Percentiles rank a stretch among this genome's conserved stretches.
phyloP scores from a whole-genome alignment of 2,888 invertebrate genomes.

The Euspilapteryx auroguttella region DNA sequence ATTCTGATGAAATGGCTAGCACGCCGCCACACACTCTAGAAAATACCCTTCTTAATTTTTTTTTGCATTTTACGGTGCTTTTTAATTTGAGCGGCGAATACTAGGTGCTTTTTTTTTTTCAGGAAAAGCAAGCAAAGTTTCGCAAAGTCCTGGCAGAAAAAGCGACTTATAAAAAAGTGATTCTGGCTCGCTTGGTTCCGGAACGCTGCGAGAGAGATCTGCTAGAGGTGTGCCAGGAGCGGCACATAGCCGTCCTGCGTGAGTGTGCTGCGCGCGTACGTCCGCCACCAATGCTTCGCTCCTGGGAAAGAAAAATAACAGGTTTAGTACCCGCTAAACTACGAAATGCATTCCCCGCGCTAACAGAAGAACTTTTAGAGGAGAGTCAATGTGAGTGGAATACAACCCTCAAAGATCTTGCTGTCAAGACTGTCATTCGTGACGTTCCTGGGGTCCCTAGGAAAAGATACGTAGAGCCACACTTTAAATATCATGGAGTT shows the following conservation, averaged over 20 bases:
- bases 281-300: constrained; percentile 63
- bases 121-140: constrained; percentile 15
- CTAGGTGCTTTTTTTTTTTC: too few species aligned
- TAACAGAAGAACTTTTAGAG: constrained; percentile 52
- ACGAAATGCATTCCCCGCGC: constrained; percentile 54
- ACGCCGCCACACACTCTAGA: too few species aligned
- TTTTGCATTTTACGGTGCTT: too few species aligned
- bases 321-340: constrained; percentile 56
- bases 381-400: constrained; percentile 64
- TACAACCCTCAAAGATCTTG: constrained; percentile 61
- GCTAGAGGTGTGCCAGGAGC: constrained; percentile 45
- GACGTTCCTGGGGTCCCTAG: constrained; percentile 59
- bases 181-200: constrained; percentile 23
- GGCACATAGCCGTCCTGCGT: constrained; percentile 58
- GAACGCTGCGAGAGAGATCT: constrained; percentile 37
- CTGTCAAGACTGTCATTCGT: constrained; percentile 65
- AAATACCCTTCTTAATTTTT: too few species aligned
- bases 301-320: constrained; percentile 64
- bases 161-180: constrained; percentile 33
- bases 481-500: constrained; percentile 65
- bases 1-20: too few species aligned
- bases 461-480: constrained; percentile 38
- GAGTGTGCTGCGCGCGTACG: constrained; percentile 58
- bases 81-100: too few species aligned
- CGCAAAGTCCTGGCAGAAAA: constrained; percentile 38